These are phyloP conservation scores for Podilymbus podiceps DNA, from an alignment of 2,113 vertebrate species.

Conservation along the genomic window DNA sequence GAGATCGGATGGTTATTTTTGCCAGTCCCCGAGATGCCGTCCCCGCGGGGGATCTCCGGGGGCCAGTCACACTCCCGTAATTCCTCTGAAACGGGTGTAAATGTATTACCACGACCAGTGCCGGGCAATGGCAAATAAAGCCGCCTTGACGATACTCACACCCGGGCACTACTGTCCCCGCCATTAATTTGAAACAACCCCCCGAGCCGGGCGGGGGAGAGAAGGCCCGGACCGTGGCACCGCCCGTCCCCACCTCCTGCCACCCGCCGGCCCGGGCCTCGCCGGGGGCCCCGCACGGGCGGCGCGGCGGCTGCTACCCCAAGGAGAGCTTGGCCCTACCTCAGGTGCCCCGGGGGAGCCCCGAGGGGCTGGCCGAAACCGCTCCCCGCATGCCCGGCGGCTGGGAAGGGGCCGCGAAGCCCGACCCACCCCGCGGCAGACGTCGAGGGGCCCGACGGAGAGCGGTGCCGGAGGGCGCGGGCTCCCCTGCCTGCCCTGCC, in stretches of 20 bases:
- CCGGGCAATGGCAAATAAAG: not conserved
- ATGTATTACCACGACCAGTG: not conserved
- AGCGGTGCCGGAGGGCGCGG: fast-evolving
- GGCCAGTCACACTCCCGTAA: not conserved
- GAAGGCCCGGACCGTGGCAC: not conserved
- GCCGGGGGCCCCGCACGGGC: not conserved
- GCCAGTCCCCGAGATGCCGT: not conserved
- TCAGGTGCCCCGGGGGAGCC: not conserved
- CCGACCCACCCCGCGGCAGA: fast-evolving
- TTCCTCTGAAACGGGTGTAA: not conserved
- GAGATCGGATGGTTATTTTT: not conserved
- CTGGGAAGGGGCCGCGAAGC: not conserved
- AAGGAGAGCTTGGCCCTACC: not conserved
- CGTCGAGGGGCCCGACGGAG: not conserved
- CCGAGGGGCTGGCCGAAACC: not conserved
- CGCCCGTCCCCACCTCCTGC: not conserved
- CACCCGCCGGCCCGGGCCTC: not conserved
- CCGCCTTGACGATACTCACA: not conserved
- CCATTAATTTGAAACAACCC: not conserved
- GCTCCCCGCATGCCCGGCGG: no score
- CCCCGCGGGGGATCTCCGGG: not conserved
- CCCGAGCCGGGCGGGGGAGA: no score
- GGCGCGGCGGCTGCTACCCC: no score
- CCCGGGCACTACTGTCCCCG: not conserved
- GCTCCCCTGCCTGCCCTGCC: no score